phyloP scores from a whole-genome alignment of 2,797 vertebrate species.

The Pogoniulus pusillus region DNA sequence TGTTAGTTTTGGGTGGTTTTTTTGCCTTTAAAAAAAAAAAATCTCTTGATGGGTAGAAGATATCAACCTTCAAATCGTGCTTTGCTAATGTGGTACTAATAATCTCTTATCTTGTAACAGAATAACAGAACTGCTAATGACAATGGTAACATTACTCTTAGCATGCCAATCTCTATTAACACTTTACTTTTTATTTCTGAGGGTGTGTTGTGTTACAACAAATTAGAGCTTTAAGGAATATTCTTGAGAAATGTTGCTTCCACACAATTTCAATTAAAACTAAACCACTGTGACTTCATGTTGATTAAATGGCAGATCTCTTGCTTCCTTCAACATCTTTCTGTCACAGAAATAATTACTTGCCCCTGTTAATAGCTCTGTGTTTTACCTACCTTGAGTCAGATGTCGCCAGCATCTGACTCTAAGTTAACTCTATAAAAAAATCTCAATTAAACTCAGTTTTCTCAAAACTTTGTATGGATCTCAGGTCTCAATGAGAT shows the following conservation, averaged over 20 bases:
- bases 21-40: background rate
- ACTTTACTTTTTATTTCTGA: background rate
- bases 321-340: background rate
- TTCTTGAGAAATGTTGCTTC: background rate
- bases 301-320: background rate
- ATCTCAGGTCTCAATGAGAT: background rate
- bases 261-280: background rate
- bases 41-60: background rate
- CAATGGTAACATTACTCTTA: background rate
- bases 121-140: background rate
- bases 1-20: background rate
- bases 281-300: background rate
- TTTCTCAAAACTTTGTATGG: background rate
- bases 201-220: background rate
- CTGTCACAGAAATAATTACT: background rate
- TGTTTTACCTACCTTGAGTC: background rate
- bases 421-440: background rate
- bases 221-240: background rate
- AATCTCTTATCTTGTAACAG: background rate
- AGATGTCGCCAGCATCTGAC: background rate
- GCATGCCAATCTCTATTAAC: background rate
- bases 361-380: background rate
- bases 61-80: background rate
- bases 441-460: background rate
- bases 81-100: background rate